Percentiles rank a stretch among this genome's conserved stretches.
Evolutionary conservation across 2,797 vertebrate species (phyloP).

Genomic region (Pogonophryne albipinna): DNA sequence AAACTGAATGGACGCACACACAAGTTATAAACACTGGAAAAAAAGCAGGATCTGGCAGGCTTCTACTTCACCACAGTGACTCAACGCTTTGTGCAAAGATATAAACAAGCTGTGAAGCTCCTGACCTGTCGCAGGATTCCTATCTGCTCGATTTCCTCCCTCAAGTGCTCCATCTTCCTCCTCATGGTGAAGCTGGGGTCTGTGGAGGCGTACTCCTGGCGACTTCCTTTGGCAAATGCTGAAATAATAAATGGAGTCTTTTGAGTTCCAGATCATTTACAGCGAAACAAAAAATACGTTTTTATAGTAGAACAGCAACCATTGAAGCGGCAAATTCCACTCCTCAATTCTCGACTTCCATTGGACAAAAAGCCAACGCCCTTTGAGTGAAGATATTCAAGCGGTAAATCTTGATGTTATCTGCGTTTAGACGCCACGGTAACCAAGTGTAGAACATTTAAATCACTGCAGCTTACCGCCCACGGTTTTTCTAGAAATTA

Average conservation of each 20-base stretch:
- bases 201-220: slow-evolving; percentile 88
- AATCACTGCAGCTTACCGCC: not conserved
- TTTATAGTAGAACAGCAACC: not conserved
- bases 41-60: slow-evolving; percentile 29
- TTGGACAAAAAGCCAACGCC: not conserved
- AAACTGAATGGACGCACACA: not conserved
- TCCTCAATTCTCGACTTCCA: too few species aligned
- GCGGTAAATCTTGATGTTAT: not conserved
- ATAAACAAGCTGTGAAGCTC: slow-evolving; percentile 24
- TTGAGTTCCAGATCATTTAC: slow-evolving; percentile 22
- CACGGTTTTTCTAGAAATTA: not conserved
- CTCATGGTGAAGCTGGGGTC: slow-evolving; percentile 99
- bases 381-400: not conserved
- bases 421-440: not conserved
- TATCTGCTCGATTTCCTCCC: slow-evolving; percentile 97
- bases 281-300: not conserved
- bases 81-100: not conserved
- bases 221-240: slow-evolving; percentile 92
- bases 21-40: slow-evolving; percentile 9
- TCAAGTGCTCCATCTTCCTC: slow-evolving; percentile 98
- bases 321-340: too few species aligned
- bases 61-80: not conserved
- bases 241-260: slow-evolving; percentile 10
- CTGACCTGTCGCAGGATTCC: slow-evolving; percentile 91
- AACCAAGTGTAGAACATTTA: not conserved